Conservation (phyloP, 1,140 invertebrate genomes). For the Pseudobourletiella spinata region DNA sequence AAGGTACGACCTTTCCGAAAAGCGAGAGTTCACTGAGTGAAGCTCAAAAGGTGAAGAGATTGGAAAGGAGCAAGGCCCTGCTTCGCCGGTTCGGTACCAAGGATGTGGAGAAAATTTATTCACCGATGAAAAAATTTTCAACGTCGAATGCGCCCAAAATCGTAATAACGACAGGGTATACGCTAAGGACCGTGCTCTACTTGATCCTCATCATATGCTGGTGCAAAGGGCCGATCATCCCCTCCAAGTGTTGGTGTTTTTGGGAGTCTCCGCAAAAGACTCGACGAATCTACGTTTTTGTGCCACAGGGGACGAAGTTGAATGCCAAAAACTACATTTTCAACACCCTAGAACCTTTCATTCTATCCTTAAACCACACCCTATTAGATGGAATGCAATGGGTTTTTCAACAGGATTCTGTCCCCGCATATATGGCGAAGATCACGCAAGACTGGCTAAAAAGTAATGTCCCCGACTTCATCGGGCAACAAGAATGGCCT, state of each 20-base stretch:
- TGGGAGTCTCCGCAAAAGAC: slow-evolving; percentile 7
- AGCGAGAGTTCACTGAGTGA: neutral
- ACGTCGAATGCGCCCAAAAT: slow-evolving; percentile 3
- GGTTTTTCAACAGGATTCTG: slow-evolving; percentile 23
- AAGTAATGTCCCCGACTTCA: slow-evolving; percentile 14
- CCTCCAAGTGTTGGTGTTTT: slow-evolving; percentile 16
- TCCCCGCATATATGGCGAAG: slow-evolving; percentile 17
- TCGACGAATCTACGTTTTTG: neutral
- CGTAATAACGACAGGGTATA: slow-evolving; percentile 3
- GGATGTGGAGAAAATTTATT: slow-evolving; percentile 8
- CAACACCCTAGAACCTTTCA: slow-evolving; percentile 9
- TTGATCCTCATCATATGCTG: neutral
- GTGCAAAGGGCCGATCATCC: slow-evolving; percentile 10
- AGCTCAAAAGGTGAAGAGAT: neutral
- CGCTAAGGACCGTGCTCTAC: neutral
- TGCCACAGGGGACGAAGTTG: slow-evolving; percentile 13
- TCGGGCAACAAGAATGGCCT: slow-evolving; percentile 6
- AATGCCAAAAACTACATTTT: slow-evolving; percentile 16
- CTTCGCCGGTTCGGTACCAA: too few relatives aligned
- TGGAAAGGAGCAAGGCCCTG: too few relatives aligned
- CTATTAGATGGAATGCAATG: slow-evolving; percentile 18
- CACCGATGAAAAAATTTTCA: slow-evolving; percentile 21
- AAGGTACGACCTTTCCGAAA: slow-evolving; percentile 4
- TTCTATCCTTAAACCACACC: slow-evolving; percentile 5
- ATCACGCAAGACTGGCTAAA: slow-evolving; percentile 18